Evolutionary conservation across 2,888 invertebrate species (phyloP).

Genomic region (Lithophane semibrunnea): DNA sequence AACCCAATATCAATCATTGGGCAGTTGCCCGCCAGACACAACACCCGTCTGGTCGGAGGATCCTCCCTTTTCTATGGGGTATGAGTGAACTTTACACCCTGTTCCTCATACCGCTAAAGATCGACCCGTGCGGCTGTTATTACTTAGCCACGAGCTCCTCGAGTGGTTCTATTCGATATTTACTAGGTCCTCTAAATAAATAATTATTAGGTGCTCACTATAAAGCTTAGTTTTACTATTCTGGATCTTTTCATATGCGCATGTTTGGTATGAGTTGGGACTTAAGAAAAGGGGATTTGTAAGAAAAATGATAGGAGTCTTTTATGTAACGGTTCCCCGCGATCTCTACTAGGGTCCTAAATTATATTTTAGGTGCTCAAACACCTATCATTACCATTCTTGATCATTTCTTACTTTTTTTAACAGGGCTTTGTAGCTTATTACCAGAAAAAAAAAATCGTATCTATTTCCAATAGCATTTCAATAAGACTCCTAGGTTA

Average conservation of each 20-base stretch:
- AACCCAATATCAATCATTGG: too few relatives aligned
- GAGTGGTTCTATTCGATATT: neutral
- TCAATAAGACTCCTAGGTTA: conserved; percentile 66
- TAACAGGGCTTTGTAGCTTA: neutral
- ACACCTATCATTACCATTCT: neutral
- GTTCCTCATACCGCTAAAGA: too few relatives aligned
- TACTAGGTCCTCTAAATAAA: neutral
- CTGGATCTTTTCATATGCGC: neutral
- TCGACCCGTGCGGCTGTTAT: too few relatives aligned
- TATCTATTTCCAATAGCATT: conserved; percentile 40
- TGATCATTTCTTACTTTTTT: neutral
- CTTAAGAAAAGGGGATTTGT: neutral
- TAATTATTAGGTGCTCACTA: neutral
- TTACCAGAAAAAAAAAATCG: neutral
- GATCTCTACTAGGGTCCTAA: neutral
- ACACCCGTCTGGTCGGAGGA: too few relatives aligned
- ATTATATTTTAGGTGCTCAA: neutral
- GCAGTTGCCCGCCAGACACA: too few relatives aligned
- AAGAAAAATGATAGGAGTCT: neutral
- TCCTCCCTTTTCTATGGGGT: too few relatives aligned
- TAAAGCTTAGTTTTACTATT: neutral
- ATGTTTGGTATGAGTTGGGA: neutral
- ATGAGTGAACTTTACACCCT: too few relatives aligned
- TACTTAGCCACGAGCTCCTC: too few relatives aligned
- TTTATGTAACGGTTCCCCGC: neutral